phyloP scores from a whole-genome alignment of 2,113 vertebrate genomes.

The Cololabis saira region DNA sequence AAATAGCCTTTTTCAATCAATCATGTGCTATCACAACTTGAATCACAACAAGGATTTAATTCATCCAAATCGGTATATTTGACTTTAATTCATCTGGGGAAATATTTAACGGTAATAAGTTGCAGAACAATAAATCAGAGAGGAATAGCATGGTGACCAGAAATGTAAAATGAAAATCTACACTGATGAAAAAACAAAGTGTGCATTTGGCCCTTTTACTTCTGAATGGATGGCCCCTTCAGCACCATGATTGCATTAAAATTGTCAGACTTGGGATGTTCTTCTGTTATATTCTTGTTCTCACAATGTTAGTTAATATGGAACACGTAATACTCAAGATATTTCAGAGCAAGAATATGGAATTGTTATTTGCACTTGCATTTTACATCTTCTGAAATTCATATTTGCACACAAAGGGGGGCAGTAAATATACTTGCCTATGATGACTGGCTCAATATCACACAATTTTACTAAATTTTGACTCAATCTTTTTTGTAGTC shows the following conservation, averaged over 20 bases:
- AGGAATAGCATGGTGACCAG: conserved; percentile 15
- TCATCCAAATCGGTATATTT: background rate
- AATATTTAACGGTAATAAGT: conserved; percentile 15
- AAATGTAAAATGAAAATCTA: conserved; percentile 3
- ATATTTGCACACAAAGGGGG: conserved; percentile 58
- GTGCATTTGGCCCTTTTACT: conserved; percentile 29
- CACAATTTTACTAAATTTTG: conserved; percentile 28
- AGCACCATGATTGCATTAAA: conserved; percentile 51
- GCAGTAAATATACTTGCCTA: conserved; percentile 51
- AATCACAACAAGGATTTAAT: conserved; percentile 21
- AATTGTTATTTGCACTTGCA: conserved; percentile 49
- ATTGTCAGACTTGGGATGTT: conserved; percentile 47
- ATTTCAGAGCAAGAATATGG: conserved; percentile 53
- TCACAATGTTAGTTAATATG: conserved; percentile 53
- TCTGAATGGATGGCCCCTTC: conserved; percentile 29
- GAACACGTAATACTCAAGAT: conserved; percentile 54
- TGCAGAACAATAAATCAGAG: conserved; percentile 25
- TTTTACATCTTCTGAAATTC: conserved; percentile 57
- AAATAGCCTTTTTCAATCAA: conserved; percentile 25
- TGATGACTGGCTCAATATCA: conserved; percentile 56
- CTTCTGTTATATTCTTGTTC: conserved; percentile 34
- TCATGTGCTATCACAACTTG: background rate
- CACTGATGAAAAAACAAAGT: background rate
- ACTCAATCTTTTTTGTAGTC: conserved; percentile 14
- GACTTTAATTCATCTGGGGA: conserved; percentile 12